Base-by-base conservation (phyloP, 2,888 invertebrate species). In the Parthenolecanium corni region DNA sequence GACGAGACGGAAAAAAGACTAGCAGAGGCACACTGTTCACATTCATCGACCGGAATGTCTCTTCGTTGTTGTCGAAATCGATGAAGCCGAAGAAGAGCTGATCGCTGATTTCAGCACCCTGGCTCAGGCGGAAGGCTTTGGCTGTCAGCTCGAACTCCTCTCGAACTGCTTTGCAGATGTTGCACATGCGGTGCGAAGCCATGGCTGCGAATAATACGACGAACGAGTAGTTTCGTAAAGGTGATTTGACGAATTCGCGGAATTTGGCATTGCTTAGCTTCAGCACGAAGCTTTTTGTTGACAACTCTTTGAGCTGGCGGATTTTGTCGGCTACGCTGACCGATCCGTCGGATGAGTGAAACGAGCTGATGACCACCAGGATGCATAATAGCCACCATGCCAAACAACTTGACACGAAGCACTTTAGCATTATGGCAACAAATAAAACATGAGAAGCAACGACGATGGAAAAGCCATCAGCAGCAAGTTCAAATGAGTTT, bases 1-100 rank as follows among this genome's bases (percentile, higher is more conserved):
- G 94, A 76, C 96, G 97, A 0, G 96, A 82, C 23, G 97, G 96
- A 75, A 97, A 97, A 76, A 97, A 97, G 81, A 97, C 93, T 71
- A 98, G 93, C 1, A 96, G 90, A 2, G 98, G 98, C 0, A 97
- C 98, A 16, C 96, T 94, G 75, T 93, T 96, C 36, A 97, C 75
- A 62, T 88, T 84, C 73, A 98, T 77, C 84, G 86, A 80, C 78
- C 92, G 91, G 76, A 97, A 98, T 47, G 97, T 88, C 74, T 97
- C 96, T 3, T 94, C 87, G 4, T 94, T 96, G 73, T 98, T 97
- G 76, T 98, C 98, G 76, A 96, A 97, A 75, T 98, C 98, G 40
- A 98, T 95, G 77, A 96, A 83, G 44, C 89, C 95, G 75, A 99
- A 98, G 79, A 92, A 98, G 52, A 96, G 74, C 71, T 89, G 89